Evolutionary conservation across 1,140 invertebrate species (phyloP).

Genomic region (Papilio xuthus): DNA sequence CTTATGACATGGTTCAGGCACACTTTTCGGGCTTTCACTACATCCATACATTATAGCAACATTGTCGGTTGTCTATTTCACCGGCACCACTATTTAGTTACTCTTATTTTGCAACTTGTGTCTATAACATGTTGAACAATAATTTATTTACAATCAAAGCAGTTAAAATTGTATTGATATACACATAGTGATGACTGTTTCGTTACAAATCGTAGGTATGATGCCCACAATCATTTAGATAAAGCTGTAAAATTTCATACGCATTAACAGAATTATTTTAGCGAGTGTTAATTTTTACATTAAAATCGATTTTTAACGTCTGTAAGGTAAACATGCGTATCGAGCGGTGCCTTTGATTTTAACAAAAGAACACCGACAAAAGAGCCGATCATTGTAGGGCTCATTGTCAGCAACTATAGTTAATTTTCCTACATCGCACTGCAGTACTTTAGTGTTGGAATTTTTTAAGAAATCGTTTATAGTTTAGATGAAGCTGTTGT

Average conservation of each 20-base stretch:
- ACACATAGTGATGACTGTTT: neutral
- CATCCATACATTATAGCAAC: neutral
- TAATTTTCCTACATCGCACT: constrained; percentile 38
- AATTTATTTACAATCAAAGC: neutral
- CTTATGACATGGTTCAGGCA: no score
- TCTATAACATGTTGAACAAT: no score
- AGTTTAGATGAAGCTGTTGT: neutral
- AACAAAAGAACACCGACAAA: constrained; percentile 64
- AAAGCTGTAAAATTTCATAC: neutral
- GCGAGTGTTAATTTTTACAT: constrained; percentile 59
- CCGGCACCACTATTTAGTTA: neutral
- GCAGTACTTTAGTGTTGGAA: constrained; percentile 38
- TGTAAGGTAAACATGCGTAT: constrained; percentile 58
- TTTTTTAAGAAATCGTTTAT: constrained; percentile 20
- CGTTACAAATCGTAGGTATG: neutral
- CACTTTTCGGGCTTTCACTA: no score
- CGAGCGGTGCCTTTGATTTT: constrained; percentile 60
- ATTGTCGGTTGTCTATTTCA: neutral
- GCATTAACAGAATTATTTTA: constrained; percentile 55
- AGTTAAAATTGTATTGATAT: neutral
- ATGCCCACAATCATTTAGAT: neutral
- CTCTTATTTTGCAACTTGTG: no score
- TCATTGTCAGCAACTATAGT: constrained; percentile 45
- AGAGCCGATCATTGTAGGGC: constrained; percentile 49
- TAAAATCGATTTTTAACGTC: constrained; percentile 67